Evolutionary conservation across 2,888 invertebrate species (phyloP), one percentile per base, ranked within the genome.

Genomic region (Hemithea aestivaria): DNA sequence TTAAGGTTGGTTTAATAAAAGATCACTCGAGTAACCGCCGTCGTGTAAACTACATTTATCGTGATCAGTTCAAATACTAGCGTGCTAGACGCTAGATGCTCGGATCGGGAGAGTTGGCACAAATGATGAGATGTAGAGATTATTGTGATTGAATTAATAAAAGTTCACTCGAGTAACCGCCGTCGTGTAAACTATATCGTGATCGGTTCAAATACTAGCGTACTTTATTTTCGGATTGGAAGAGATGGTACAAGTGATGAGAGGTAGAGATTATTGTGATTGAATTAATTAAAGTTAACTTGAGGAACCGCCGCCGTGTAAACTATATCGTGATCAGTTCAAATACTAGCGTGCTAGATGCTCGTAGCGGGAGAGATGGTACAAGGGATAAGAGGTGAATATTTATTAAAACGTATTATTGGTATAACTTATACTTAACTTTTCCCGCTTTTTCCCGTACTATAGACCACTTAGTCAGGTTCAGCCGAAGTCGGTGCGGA

Each of bases 401-500:
- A 26, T 6, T 10, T n/a, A n/a, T n/a, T n/a, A n/a, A n/a, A n/a
- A n/a, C n/a, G n/a, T n/a, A n/a, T n/a, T n/a, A n/a, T n/a, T n/a
- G n/a, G n/a, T 8, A 24, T 8, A 8, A 24, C 5, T 8, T 4
- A 8, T 24, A n/a, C n/a, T 24, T 8, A 5, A 1, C 5, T 8
- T 24, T 8, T 2, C 2, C 16, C 38, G 40, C 42, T 28, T 10
- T 8, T 7, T 31, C 46, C 5, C 20, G 2, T 48, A 10, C 16
- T 52, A 56, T 55, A 28, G 3, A 24, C 47, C 62, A 40, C 35
- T 27, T 38, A 57, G 57, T 62, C 67, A 66, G 64, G 58, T 65
- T 62, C 55, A 31, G 34, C 40, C 46, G 63, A 61, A 71, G 68
- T 66, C 60, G 68, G 65, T 65, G 58, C 80, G 84, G 83, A 85